A percentile compares a stretch with the other conserved stretches of the same genome.
phyloP scores from a whole-genome alignment of 2,113 vertebrate species.

The Erythrocercus mccallii region DNA sequence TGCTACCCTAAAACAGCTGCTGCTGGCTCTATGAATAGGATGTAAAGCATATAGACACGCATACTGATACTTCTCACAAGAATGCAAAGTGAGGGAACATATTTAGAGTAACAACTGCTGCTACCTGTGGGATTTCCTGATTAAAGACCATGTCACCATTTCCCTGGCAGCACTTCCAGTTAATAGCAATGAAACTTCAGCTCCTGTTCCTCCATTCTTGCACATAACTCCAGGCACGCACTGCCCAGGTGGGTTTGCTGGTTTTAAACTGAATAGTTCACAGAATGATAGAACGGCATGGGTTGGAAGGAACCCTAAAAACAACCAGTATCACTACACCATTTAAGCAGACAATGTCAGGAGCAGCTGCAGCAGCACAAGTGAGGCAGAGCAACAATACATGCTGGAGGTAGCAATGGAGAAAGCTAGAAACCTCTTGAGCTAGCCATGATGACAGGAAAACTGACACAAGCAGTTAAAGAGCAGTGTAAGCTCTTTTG shows the following conservation, averaged over 20 bases:
- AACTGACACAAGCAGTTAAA: neutral
- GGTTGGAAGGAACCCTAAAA: neutral
- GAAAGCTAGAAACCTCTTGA: neutral
- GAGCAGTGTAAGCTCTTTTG: fast-evolving
- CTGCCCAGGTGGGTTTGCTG: neutral
- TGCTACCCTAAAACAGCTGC: neutral
- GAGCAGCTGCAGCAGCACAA: neutral
- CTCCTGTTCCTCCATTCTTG: neutral
- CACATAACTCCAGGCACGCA: neutral
- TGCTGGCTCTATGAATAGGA: neutral
- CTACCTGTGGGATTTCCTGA: neutral
- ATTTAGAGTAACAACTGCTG: neutral
- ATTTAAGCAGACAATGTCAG: fast-evolving
- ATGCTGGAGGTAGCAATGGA: neutral
- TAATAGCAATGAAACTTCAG: neutral
- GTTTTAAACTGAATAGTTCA: neutral
- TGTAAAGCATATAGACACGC: neutral
- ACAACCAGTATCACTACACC: neutral
- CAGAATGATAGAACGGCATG: neutral
- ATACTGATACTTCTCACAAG: neutral
- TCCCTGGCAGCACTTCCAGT: neutral
- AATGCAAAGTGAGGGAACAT: neutral
- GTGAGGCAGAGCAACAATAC: fast-evolving
- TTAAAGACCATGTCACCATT: neutral
- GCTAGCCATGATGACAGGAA: neutral